Conservation (phyloP, 2,888 invertebrate species). For the Leptothorax acervorum region DNA sequence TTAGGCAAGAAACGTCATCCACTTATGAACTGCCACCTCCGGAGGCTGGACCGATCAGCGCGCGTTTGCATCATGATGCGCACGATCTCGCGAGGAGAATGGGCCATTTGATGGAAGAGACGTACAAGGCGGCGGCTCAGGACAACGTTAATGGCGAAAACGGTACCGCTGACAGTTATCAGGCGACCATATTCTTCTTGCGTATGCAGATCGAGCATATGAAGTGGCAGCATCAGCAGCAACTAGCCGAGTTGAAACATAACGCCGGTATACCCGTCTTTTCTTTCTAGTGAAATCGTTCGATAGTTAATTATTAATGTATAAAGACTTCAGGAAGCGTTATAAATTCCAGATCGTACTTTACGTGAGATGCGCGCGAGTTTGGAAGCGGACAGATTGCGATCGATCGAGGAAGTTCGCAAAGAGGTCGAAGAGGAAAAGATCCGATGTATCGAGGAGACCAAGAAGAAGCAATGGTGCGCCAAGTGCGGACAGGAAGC, state of each 20-base stretch:
- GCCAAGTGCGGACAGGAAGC: conserved; percentile 95
- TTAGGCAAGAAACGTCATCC: conserved; percentile 58
- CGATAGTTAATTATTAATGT: not conserved
- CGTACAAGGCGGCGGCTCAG: conserved; percentile 77
- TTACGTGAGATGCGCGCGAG: conserved; percentile 90
- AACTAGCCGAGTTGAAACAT: conserved; percentile 91
- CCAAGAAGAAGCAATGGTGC: conserved; percentile 97
- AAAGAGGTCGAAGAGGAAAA: conserved; percentile 90
- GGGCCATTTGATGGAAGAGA: conserved; percentile 82
- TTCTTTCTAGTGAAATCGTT: not conserved
- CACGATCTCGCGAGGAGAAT: conserved; percentile 80
- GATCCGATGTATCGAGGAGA: conserved; percentile 90
- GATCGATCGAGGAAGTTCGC: conserved; percentile 89
- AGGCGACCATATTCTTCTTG: conserved; percentile 88
- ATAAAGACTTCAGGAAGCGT: not conserved
- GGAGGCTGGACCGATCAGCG: conserved; percentile 82
- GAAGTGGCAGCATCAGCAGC: conserved; percentile 91
- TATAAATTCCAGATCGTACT: conserved; percentile 87
- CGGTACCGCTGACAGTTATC: conserved; percentile 81
- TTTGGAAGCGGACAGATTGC: conserved; percentile 90
- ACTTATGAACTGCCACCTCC: conserved; percentile 79
- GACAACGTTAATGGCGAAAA: conserved; percentile 66
- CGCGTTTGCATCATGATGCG: conserved; percentile 79
- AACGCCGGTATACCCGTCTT: conserved; percentile 87
- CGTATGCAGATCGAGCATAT: conserved; percentile 90